Evolutionary conservation across 2,113 vertebrate genomes (phyloP).

Genomic region (Actinemys pallida): DNA sequence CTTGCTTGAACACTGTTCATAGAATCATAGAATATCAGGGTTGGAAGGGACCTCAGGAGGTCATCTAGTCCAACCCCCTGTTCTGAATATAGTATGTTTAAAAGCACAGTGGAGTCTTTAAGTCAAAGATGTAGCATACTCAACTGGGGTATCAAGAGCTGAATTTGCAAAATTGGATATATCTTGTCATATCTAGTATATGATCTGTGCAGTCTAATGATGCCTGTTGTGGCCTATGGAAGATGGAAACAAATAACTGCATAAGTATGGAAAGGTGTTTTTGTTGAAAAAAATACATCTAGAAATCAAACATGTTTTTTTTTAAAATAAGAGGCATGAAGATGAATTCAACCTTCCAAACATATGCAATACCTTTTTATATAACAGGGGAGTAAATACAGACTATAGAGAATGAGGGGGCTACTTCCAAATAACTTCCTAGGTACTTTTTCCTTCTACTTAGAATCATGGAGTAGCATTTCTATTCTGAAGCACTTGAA

Average conservation of each 20-base stretch:
- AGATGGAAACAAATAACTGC: background rate
- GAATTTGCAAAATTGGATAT: background rate
- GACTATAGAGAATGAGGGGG: background rate
- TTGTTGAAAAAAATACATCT: background rate
- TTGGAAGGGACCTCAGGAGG: too few species aligned
- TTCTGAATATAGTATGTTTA: background rate
- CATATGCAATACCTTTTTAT: background rate
- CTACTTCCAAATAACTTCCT: background rate
- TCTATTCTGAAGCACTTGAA: background rate
- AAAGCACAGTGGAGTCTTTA: background rate
- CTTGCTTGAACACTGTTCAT: background rate
- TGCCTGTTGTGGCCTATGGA: background rate
- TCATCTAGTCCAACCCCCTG: background rate
- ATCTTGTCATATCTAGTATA: background rate
- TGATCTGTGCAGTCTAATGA: background rate
- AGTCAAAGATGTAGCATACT: background rate
- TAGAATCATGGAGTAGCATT: background rate
- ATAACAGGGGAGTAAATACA: background rate
- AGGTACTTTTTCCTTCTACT: background rate
- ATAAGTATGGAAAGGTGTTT: background rate
- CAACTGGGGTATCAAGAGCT: background rate
- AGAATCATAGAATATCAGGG: too few species aligned
- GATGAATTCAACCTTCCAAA: background rate
- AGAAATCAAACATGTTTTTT: background rate
- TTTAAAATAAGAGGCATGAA: background rate